Evolutionary conservation across 2,888 invertebrate genomes (phyloP), one percentile per base, ranked within the genome.

Genomic region (Hartigia nigra): DNA sequence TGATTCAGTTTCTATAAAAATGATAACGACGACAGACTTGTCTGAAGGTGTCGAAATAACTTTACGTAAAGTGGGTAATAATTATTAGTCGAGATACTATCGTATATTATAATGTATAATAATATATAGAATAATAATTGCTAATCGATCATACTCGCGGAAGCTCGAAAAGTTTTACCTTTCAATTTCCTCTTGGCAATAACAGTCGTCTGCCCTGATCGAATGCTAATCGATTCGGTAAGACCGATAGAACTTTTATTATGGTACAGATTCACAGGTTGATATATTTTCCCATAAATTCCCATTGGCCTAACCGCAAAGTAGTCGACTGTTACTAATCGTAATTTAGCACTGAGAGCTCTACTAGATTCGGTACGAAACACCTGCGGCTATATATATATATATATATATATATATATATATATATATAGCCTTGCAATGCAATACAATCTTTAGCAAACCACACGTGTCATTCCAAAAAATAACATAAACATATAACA

Each of bases 271-370:
- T 72, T 78, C 74, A 70, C 74, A 55, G 74, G 80, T 82, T 84
- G 82, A 82, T 84, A 82, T 84, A 84, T 84, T 79, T 79, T 75
- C 78, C 76, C 79, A 77, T 82, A 82, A 84, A 81, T 81, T 77
- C 81, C 39, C 76, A 81, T 80, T 80, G 81, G 79, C 77, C 81
- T 81, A 78, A 81, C 79, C 76, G 82, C 76, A 77, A 81, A 82
- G 80, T 80, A 79, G 79, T 78, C 80, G 82, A 79, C 81, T 79
- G 80, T 83, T 77, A 82, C 82, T 74, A 81, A 83, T 83, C 78
- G 77, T 79, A 80, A 80, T 83, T 77, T 55, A 55, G 75, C 80
- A 80, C 78, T 79, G 76, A 78, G 81, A 78, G 75, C 75, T 55
- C 55, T 9, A 55, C 55, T 55, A 55, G 55, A 23, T 23, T 55